phyloP scores from a whole-genome alignment of 2,797 vertebrate species.

The Acrossocheilus fasciatus region DNA sequence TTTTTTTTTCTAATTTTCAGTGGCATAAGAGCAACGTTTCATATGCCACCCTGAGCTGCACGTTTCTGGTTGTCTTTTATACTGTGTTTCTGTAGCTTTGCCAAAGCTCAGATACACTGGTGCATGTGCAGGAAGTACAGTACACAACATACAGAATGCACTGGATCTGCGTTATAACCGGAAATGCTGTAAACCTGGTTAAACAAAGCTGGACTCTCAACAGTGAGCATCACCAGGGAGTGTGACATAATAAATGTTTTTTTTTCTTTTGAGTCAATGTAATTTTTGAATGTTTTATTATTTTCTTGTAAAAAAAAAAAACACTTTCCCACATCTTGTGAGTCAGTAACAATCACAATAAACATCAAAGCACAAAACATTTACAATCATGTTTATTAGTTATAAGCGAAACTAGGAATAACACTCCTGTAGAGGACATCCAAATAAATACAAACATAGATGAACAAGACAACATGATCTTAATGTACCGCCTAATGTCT shows the following conservation, averaged over 20 bases:
- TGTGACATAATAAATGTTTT: background rate
- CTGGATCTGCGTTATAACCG: background rate
- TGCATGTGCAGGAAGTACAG: conserved; percentile 9
- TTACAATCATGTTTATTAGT: background rate
- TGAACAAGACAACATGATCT: background rate
- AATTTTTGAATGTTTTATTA: background rate
- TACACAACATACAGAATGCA: conserved; percentile 23
- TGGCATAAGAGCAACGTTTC: conserved; percentile 37
- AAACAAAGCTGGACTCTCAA: conserved; percentile 42
- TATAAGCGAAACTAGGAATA: background rate
- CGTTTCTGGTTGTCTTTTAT: background rate
- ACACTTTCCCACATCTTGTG: too few relatives aligned
- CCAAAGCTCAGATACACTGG: conserved; percentile 30
- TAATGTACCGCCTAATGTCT: background rate
- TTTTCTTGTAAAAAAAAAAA: background rate
- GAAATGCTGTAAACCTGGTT: conserved; percentile 41
- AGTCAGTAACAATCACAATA: too few relatives aligned
- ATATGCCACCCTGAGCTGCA: conserved; percentile 6
- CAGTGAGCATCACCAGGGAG: conserved; percentile 14
- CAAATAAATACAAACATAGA: background rate
- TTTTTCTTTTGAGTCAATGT: conserved; percentile 5
- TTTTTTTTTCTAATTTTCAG: conserved; percentile 34
- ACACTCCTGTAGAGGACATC: background rate
- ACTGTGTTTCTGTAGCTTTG: background rate
- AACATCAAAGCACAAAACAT: conserved; percentile 7